Percentiles rank a stretch among this genome's conserved stretches.
Evolutionary conservation across 1,140 invertebrate genomes (phyloP).

Genomic region (Vollenhovia emeryi): DNA sequence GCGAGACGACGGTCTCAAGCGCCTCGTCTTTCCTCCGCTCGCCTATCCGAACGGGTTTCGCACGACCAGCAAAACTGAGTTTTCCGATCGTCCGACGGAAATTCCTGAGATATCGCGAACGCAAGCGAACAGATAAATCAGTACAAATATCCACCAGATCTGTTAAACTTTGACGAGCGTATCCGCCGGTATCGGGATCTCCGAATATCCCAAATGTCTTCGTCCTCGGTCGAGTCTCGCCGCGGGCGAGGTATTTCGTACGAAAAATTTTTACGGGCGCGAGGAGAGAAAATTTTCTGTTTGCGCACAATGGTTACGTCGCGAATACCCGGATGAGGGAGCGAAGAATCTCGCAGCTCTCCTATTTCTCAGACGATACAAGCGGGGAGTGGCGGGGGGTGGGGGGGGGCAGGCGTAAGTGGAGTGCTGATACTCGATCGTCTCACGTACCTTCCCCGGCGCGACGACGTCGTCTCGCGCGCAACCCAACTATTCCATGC

Average conservation of each 20-base stretch:
- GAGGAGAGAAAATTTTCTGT: constrained; percentile 9
- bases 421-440: constrained; percentile 29
- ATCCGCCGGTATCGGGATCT: not conserved
- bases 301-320: constrained; percentile 2
- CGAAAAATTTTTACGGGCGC: not conserved
- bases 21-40: constrained; percentile 21
- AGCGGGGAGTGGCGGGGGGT: no score
- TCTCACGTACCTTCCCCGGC: not conserved
- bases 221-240: not conserved
- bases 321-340: not conserved
- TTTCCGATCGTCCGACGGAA: constrained; percentile 31
- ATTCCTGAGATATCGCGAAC: constrained; percentile 33
- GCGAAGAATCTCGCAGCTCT: constrained; percentile 30
- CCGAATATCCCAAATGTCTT: not conserved
- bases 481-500: not conserved
- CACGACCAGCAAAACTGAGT: constrained; percentile 39
- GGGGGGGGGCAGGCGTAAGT: constrained; percentile 6
- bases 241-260: not conserved
- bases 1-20: constrained; percentile 22
- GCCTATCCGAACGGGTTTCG: constrained; percentile 32
- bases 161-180: constrained; percentile 8
- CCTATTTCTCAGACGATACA: constrained; percentile 43
- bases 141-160: constrained; percentile 5
- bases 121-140: constrained; percentile 33
- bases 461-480: not conserved